phyloP scores from a whole-genome alignment of 2,888 invertebrate species.

The Horisme vitalbata region DNA sequence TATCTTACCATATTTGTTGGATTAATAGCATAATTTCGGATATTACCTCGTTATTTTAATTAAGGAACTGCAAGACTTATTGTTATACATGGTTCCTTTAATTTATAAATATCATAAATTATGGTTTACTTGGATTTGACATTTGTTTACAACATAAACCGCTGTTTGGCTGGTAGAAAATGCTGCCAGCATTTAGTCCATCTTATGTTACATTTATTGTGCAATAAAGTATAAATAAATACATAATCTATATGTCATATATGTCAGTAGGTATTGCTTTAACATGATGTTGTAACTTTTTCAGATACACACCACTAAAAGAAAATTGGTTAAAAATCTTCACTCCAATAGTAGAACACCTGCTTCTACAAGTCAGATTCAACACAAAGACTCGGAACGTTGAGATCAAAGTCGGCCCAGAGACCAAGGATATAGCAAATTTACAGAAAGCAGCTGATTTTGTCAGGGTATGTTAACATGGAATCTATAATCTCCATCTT shows the following conservation, averaged over 20 bases:
- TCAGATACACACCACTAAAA: slow-evolving; percentile 94
- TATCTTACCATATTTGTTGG: background rate
- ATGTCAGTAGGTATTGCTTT: too few species aligned
- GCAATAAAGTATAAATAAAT: too few species aligned
- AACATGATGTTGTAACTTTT: slow-evolving; percentile 28
- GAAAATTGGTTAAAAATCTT: slow-evolving; percentile 99
- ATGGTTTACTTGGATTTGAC: too few species aligned
- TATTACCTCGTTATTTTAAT: too few species aligned
- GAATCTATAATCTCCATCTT: background rate
- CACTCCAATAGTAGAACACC: slow-evolving; percentile 96
- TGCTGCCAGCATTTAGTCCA: too few species aligned
- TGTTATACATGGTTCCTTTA: too few species aligned
- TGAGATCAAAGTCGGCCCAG: slow-evolving; percentile 89
- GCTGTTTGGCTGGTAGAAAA: too few species aligned
- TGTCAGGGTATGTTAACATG: slow-evolving; percentile 84
- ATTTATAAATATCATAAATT: too few species aligned
- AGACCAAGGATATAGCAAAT: slow-evolving; percentile 93
- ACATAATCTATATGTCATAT: too few species aligned
- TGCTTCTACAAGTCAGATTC: slow-evolving; percentile 96
- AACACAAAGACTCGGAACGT: slow-evolving; percentile 96
- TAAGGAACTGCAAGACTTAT: too few species aligned
- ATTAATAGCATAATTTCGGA: slow-evolving; percentile 2
- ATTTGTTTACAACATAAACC: too few species aligned
- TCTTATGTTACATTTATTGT: too few species aligned
- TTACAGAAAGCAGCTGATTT: slow-evolving; percentile 99